Percentiles rank a stretch among this genome's conserved stretches.
Evolutionary conservation across 2,888 invertebrate genomes (phyloP).

Genomic region (Synanthedon vespiformis): DNA sequence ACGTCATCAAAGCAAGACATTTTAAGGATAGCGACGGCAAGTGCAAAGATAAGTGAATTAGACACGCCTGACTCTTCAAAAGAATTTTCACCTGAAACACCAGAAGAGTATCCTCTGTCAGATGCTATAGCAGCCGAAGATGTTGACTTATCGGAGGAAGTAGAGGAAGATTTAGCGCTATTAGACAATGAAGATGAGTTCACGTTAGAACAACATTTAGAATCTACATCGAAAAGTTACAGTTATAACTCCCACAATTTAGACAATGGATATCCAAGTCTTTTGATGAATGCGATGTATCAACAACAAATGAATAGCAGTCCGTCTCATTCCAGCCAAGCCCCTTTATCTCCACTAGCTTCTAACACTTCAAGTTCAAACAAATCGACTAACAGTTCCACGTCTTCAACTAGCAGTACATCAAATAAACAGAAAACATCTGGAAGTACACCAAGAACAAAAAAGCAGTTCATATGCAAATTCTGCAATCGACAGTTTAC

Average conservation of each 20-base stretch:
- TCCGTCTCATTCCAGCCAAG: conserved; percentile 34
- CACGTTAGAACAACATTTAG: conserved; percentile 69
- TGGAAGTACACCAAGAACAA: conserved; percentile 82
- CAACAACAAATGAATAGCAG: conserved; percentile 68
- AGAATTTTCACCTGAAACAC: conserved; percentile 57
- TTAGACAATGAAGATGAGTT: conserved; percentile 81
- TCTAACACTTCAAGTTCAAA: conserved; percentile 53
- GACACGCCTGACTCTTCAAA: conserved; percentile 47
- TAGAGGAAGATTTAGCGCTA: conserved; percentile 80
- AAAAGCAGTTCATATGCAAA: conserved; percentile 98
- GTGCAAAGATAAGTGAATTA: conserved; percentile 62
- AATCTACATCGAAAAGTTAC: conserved; percentile 55
- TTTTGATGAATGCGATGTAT: conserved; percentile 77
- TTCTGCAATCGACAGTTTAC: conserved; percentile 98
- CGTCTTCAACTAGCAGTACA: conserved; percentile 54
- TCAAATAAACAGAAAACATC: conserved; percentile 59
- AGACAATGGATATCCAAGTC: conserved; percentile 77
- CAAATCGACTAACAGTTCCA: conserved; percentile 57
- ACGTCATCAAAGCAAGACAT: conserved; percentile 75
- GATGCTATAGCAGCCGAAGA: conserved; percentile 71
- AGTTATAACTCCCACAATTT: conserved; percentile 65
- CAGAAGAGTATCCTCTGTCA: conserved; percentile 61
- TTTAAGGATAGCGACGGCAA: conserved; percentile 72
- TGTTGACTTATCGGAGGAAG: conserved; percentile 77
- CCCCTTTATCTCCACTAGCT: conserved; percentile 54